Conservation (phyloP, 37 sponge, comb jelly and placozoan species). For the Dysidea cf. avara region DNA sequence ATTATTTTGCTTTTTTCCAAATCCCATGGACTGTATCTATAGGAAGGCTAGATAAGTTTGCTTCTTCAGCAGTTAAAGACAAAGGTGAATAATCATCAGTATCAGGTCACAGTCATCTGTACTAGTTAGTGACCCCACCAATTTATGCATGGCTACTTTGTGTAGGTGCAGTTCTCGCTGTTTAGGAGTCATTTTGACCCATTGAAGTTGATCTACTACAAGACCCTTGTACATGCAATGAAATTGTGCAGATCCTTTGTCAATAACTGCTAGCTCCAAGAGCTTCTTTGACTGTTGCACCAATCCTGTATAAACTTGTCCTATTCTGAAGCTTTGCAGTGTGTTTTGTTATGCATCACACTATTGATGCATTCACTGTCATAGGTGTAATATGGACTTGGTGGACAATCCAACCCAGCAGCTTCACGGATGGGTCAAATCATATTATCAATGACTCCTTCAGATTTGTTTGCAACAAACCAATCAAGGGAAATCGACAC, state of each 20-base stretch:
- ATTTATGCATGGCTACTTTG: no score
- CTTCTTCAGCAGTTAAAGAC: neutral
- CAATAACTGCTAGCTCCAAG: conserved; percentile 9
- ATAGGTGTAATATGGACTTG: conserved; percentile 29
- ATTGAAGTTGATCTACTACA: neutral
- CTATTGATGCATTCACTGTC: conserved; percentile 34
- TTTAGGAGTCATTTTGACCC: neutral
- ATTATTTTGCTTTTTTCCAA: conserved; percentile 1
- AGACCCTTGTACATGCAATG: neutral
- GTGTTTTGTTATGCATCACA: conserved; percentile 12
- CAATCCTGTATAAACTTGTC: conserved; percentile 3
- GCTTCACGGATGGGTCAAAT: no score
- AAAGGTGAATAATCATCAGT: no score
- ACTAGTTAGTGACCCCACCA: no score
- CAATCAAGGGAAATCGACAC: conserved; percentile 1
- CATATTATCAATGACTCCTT: no score
- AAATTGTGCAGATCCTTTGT: conserved; percentile 2
- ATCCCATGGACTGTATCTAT: neutral
- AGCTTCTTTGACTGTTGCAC: neutral
- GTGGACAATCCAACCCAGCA: conserved; percentile 33
- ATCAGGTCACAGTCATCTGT: no score
- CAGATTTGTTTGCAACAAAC: neutral
- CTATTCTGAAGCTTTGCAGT: conserved; percentile 15
- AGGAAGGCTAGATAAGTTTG: neutral
- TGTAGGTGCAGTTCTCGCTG: neutral